These are phyloP conservation scores for Plagiodera versicolora DNA, from an alignment of 2,888 invertebrate genomes.

Conservation along the genomic window DNA sequence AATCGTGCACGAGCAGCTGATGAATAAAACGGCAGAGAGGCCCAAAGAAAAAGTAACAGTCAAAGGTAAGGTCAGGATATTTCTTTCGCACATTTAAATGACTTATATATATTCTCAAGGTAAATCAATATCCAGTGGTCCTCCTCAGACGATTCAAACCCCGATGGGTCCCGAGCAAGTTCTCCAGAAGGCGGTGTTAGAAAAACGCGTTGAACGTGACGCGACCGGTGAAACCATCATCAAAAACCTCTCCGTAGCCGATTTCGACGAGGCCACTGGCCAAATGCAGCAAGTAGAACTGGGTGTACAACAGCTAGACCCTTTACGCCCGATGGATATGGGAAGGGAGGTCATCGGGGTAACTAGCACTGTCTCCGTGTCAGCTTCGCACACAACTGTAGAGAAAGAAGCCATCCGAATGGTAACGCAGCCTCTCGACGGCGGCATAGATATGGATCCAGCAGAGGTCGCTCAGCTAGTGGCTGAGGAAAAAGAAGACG, in stretches of 20 bases:
- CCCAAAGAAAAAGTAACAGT: conserved; percentile 24
- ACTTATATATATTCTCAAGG: conserved; percentile 2
- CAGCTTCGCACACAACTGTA: conserved; percentile 23
- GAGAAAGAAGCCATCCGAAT: conserved; percentile 16
- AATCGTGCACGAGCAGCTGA: neutral
- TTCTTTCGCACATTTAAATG: neutral
- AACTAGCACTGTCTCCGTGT: conserved; percentile 33
- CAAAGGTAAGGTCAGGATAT: conserved; percentile 6
- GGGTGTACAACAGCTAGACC: conserved; percentile 20
- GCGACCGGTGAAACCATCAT: conserved; percentile 38
- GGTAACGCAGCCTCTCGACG: conserved; percentile 14
- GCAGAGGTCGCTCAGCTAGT: conserved; percentile 44
- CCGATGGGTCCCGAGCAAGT: conserved; percentile 40
- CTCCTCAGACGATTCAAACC: conserved; percentile 34
- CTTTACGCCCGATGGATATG: conserved; percentile 11
- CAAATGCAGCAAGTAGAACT: conserved; percentile 7
- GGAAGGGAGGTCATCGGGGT: conserved; percentile 29
- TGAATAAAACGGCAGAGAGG: conserved; percentile 16
- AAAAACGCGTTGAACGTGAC: conserved; percentile 42
- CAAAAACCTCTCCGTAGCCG: conserved; percentile 36
- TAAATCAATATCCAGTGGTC: conserved; percentile 11
- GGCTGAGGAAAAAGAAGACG: conserved; percentile 48
- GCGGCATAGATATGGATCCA: conserved; percentile 33
- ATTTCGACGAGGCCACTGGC: conserved; percentile 30
- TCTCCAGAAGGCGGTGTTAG: conserved; percentile 41